These are phyloP conservation scores for Electrophaes corylata DNA, from an alignment of 2,888 invertebrate genomes.

Conservation along the genomic window DNA sequence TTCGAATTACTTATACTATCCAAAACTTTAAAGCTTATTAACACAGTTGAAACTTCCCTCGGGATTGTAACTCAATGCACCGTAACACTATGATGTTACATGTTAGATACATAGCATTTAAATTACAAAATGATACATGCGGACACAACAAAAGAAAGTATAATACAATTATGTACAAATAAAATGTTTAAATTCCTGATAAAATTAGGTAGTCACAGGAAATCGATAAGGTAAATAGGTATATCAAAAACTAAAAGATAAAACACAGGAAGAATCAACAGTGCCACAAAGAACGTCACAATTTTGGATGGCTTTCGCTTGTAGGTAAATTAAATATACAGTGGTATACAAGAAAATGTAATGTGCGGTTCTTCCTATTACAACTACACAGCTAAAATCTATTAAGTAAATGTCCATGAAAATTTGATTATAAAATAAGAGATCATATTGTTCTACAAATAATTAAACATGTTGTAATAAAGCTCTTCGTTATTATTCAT, in stretches of 20 bases:
- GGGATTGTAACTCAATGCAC: constrained; percentile 3
- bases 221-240: constrained; percentile 31
- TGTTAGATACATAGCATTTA: constrained; percentile 29
- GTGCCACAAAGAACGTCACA: constrained; percentile 48
- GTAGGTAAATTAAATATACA: constrained; percentile 50
- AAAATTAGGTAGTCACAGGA: constrained; percentile 45
- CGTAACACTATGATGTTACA: constrained; percentile 12
- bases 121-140: constrained; percentile 48
- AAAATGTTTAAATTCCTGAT: constrained; percentile 49
- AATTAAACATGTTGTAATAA: constrained; percentile 78
- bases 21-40: constrained; percentile 52
- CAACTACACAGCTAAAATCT: constrained; percentile 72
- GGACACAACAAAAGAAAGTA: constrained; percentile 49
- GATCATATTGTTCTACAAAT: constrained; percentile 79
- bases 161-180: constrained; percentile 75
- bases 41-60: constrained; percentile 61
- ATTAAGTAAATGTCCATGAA: constrained; percentile 83
- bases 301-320: constrained; percentile 65
- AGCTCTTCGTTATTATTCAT: constrained; percentile 64
- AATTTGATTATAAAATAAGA: constrained; percentile 82
- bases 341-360: constrained; percentile 57
- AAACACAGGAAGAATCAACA: constrained; percentile 56
- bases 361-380: constrained; percentile 63
- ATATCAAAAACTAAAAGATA: constrained; percentile 29
- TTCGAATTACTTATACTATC: constrained; percentile 56